A percentile compares a stretch with the other conserved stretches of the same genome.
Evolutionary conservation across 2,888 invertebrate species (phyloP).

Genomic region (Gastracanthus pulcherrimus): DNA sequence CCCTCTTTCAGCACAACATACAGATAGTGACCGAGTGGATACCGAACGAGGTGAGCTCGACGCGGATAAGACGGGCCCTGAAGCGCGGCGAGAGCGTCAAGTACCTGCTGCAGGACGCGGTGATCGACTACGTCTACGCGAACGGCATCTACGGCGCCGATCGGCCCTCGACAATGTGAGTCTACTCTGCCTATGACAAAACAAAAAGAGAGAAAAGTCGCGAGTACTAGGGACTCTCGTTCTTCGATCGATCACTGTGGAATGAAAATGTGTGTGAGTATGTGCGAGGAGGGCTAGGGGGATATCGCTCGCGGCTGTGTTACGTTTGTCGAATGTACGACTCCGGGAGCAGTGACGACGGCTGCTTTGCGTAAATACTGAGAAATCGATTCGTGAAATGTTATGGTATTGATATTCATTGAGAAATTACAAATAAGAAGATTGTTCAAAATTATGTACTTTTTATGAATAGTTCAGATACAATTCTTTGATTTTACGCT

Average conservation of each 20-base stretch:
- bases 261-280: no score
- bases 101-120: slow-evolving; percentile 90
- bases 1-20: slow-evolving; percentile 85
- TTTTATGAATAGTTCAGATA: no score
- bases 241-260: no score
- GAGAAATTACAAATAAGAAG: no score
- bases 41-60: slow-evolving; percentile 95
- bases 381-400: no score
- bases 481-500: no score
- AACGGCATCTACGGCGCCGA: slow-evolving; percentile 83
- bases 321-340: background rate
- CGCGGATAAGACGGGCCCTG: slow-evolving; percentile 89
- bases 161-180: slow-evolving; percentile 54
- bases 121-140: slow-evolving; percentile 88
- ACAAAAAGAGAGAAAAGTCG: background rate
- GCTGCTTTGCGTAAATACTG: no score
- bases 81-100: slow-evolving; percentile 90
- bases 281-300: background rate
- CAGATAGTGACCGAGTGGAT: slow-evolving; percentile 95
- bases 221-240: no score
- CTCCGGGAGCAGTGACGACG: background rate
- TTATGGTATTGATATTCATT: no score
- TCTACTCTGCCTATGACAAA: background rate
- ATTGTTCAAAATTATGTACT: no score
- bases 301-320: background rate